Percentiles rank a stretch among this genome's conserved stretches.
Evolutionary conservation across 2,888 invertebrate genomes (phyloP).

Genomic region (Linyphia triangularis): DNA sequence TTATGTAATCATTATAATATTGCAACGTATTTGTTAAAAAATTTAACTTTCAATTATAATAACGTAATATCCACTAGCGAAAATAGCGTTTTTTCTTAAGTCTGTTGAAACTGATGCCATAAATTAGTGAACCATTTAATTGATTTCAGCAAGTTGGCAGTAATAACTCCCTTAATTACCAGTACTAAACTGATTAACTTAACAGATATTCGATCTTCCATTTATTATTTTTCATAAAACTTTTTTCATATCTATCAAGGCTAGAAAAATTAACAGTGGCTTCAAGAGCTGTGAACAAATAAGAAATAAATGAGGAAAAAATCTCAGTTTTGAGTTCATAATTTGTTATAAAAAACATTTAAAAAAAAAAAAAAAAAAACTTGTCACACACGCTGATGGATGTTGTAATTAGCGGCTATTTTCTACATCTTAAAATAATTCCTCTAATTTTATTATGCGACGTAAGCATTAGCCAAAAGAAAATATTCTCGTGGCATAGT

Average conservation of each 20-base stretch:
- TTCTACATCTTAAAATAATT: not conserved
- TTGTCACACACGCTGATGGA: not conserved
- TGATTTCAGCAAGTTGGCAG: constrained; percentile 26
- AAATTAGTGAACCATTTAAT: constrained; percentile 32
- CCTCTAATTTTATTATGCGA: not conserved
- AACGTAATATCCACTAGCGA: not conserved
- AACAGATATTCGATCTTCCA: not conserved
- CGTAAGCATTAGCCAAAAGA: no score
- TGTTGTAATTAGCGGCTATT: not conserved
- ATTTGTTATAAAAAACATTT: not conserved
- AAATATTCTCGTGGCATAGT: no score
- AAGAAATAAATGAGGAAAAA: not conserved
- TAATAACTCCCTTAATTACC: constrained; percentile 41
- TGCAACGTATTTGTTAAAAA: no score
- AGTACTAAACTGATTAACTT: constrained; percentile 23
- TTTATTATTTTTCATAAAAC: not conserved
- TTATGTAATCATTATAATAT: no score
- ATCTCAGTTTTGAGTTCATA: not conserved
- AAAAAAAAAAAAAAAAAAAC: not conserved
- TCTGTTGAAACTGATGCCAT: not conserved
- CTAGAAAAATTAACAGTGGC: not conserved
- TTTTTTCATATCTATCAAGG: not conserved
- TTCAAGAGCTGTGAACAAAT: not conserved
- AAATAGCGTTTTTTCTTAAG: not conserved
- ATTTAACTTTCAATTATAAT: no score